A percentile compares a stretch with the other conserved stretches of the same genome.
These are phyloP conservation scores for Charadrius vociferus DNA, from an alignment of 2,113 vertebrate genomes.

Conservation along the genomic window DNA sequence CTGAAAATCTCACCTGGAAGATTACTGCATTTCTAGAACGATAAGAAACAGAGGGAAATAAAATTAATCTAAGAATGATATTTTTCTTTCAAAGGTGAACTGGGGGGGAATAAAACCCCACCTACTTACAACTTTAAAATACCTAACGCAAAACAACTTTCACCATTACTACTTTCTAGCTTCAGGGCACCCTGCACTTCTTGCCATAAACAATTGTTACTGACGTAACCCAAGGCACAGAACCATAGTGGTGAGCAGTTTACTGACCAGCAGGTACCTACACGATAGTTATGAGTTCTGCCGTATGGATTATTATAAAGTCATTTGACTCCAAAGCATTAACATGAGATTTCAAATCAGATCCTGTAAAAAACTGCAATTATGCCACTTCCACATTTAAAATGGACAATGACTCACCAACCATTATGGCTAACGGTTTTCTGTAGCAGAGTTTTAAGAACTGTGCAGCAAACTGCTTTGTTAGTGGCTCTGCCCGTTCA, in stretches of 20 bases:
- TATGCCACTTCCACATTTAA: neutral
- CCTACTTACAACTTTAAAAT: neutral
- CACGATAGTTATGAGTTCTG: accelerated
- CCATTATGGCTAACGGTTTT: neutral
- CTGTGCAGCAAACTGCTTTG: neutral
- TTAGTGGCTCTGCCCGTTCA: neutral
- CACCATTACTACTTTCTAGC: accelerated
- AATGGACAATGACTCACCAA: neutral
- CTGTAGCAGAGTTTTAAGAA: neutral
- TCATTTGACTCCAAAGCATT: neutral
- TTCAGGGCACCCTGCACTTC: neutral
- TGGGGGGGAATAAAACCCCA: no score
- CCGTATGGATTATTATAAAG: neutral
- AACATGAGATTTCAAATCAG: neutral
- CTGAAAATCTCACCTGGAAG: neutral
- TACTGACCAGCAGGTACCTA: neutral
- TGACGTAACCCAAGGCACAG: neutral
- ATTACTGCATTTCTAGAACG: neutral
- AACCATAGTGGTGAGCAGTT: neutral
- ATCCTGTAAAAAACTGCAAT: neutral
- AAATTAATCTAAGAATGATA: neutral
- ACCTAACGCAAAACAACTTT: neutral
- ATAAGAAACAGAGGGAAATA: neutral
- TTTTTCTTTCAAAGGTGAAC: neutral
- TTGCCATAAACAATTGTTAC: neutral